Conservation (phyloP, 2,797 vertebrate species). For the Dryobates pubescens region DNA sequence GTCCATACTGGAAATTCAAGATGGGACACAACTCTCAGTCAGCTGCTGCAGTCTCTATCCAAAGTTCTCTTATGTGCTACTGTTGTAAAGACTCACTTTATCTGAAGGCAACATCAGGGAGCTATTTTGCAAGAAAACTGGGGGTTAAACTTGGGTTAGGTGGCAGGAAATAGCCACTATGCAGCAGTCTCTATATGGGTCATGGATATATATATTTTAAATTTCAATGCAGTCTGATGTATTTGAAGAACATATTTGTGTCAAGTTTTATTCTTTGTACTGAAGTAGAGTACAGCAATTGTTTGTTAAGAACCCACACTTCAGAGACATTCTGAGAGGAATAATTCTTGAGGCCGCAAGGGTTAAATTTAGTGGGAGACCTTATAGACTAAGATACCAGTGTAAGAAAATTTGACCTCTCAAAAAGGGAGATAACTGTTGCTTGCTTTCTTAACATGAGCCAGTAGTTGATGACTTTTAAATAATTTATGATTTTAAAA, state of each 20-base stretch:
- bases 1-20: background rate
- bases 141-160: background rate
- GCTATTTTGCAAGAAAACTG: background rate
- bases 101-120: background rate
- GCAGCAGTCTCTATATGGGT: background rate
- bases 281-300: background rate
- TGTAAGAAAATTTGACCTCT: background rate
- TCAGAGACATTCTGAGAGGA: background rate
- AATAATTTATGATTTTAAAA: too few relatives aligned
- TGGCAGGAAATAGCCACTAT: background rate
- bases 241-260: background rate
- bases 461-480: background rate
- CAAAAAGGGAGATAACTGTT: background rate
- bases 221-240: background rate
- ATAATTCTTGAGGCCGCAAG: background rate
- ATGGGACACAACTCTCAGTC: background rate
- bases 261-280: background rate
- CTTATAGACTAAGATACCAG: background rate
- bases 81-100: background rate
- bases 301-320: background rate
- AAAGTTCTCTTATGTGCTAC: background rate
- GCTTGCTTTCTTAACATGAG: background rate
- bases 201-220: background rate
- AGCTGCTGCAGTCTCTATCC: background rate
- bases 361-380: background rate